Evolutionary conservation across 2,797 vertebrate genomes (phyloP), one percentile per base, ranked within the genome.

Genomic region (Caiman crocodilus): DNA sequence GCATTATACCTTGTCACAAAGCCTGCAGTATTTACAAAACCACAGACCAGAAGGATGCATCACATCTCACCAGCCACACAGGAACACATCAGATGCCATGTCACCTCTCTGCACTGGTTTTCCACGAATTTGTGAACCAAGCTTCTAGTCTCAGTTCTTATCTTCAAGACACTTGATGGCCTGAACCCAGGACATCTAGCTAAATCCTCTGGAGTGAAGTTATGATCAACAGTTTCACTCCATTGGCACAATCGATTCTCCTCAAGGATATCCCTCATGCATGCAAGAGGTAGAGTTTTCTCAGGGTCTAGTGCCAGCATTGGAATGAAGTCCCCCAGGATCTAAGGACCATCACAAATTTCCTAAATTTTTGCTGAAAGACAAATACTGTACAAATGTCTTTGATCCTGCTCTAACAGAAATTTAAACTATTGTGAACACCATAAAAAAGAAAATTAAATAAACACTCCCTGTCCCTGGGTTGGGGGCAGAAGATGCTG

Each of bases 61-160:
- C 42, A 50, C 42, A 50, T 79, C 55, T 74, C 82, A 81, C 76
- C 79, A 11, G 21, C 6, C 17, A 12, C 32, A 32, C 1, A 14
- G 73, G 76, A 93, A 3, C 1, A 5, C 0, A 50, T 50, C 23
- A 84, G 55, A 10, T 0, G 1, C 26, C 20, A 1, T 2, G 12
- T 74, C 6, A 6, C 6, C 26, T 73, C 42, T 82, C 58, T 1
- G 28, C 7, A 9, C 5, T 1, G 0, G 0, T 32, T 25, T 1
- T 30, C 83, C 80, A 17, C 2, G 16, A 25, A 79, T 55, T 42
- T 64, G 14, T 16, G n/a, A 56, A 59, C 16, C 1, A 65, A 35
- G 60, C 42, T 57, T 8, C 60, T 87, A 5, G 13, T 20, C 26
- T 88, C 61, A 59, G 2, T 13, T 28, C 17, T 74, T 60, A 7